Evolutionary conservation across 2,113 vertebrate species (phyloP).

Genomic region (Gasterosteus nipponicus): DNA sequence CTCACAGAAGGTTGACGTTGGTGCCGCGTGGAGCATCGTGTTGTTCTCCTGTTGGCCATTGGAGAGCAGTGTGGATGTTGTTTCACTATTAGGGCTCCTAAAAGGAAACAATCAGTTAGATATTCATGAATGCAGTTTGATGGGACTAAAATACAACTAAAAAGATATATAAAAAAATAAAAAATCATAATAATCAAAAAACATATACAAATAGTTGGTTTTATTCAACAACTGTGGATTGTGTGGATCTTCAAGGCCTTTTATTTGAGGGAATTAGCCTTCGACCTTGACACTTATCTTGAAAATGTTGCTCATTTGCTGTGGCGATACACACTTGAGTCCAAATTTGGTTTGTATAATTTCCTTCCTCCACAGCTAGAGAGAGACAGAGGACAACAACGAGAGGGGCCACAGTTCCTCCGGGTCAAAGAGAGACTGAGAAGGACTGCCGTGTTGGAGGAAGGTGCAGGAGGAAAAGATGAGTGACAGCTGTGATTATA

Average conservation of each 20-base stretch:
- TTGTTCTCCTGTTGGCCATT: constrained; percentile 44
- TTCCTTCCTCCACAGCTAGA: constrained; percentile 30
- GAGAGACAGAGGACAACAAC: constrained; percentile 14
- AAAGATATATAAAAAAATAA: neutral
- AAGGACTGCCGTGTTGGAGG: constrained; percentile 26
- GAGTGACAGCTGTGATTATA: constrained; percentile 4
- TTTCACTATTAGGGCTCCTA: neutral
- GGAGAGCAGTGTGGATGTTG: constrained; percentile 42
- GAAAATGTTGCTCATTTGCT: neutral
- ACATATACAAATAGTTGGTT: neutral
- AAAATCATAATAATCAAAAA: neutral
- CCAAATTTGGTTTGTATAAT: neutral
- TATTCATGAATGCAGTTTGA: neutral
- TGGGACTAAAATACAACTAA: neutral
- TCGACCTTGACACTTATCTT: neutral
- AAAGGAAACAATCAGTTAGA: neutral
- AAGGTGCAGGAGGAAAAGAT: constrained; percentile 11
- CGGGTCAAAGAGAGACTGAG: constrained; percentile 52
- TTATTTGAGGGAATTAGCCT: neutral
- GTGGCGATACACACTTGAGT: neutral
- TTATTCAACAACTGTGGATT: neutral
- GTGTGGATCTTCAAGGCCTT: neutral
- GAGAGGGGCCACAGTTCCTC: constrained; percentile 55
- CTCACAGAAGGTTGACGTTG: neutral
- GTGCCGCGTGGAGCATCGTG: neutral